A percentile compares a stretch with the other conserved stretches of the same genome.
phyloP scores from a whole-genome alignment of 2,888 invertebrate genomes.

The Chloroclystis v-ata region DNA sequence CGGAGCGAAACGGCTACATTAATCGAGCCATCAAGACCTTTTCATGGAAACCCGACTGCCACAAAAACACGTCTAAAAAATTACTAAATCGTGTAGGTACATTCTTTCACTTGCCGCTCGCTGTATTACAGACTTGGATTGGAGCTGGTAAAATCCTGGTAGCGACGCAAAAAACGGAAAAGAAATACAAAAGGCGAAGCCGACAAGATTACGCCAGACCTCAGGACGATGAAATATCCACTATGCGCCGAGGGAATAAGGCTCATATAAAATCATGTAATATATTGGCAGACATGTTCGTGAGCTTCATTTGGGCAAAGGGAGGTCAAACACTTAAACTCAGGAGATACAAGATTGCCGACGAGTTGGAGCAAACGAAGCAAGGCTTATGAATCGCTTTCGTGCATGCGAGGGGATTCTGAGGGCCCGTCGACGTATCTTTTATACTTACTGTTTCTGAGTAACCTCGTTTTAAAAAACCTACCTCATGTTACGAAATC shows the following conservation, averaged over 20 bases:
- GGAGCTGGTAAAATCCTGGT: slow-evolving; percentile 62
- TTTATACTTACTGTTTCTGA: slow-evolving; percentile 36
- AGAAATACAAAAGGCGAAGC: slow-evolving; percentile 65
- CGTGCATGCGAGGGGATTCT: slow-evolving; percentile 56
- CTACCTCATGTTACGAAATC: slow-evolving; percentile 10
- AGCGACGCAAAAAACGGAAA: slow-evolving; percentile 58
- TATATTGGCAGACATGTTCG: slow-evolving; percentile 53
- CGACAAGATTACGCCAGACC: slow-evolving; percentile 40
- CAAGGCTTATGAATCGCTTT: slow-evolving; percentile 66
- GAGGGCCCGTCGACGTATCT: slow-evolving; percentile 39
- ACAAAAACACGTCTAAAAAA: slow-evolving; percentile 33
- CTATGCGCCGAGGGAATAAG: slow-evolving; percentile 41
- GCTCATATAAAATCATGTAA: slow-evolving; percentile 37
- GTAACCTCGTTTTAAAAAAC: slow-evolving; percentile 24
- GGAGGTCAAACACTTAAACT: slow-evolving; percentile 72
- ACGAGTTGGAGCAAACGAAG: slow-evolving; percentile 68
- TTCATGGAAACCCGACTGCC: slow-evolving; percentile 22
- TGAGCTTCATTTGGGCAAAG: slow-evolving; percentile 70
- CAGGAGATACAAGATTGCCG: slow-evolving; percentile 71
- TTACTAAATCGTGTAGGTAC: slow-evolving; percentile 34
- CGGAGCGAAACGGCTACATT: slow-evolving; percentile 14
- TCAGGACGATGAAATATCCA: slow-evolving; percentile 36
- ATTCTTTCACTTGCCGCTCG: slow-evolving; percentile 44
- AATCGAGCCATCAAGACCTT: slow-evolving; percentile 24
- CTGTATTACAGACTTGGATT: slow-evolving; percentile 56